phyloP scores from a whole-genome alignment of 2,888 invertebrate genomes.

The Malacosoma neustria region DNA sequence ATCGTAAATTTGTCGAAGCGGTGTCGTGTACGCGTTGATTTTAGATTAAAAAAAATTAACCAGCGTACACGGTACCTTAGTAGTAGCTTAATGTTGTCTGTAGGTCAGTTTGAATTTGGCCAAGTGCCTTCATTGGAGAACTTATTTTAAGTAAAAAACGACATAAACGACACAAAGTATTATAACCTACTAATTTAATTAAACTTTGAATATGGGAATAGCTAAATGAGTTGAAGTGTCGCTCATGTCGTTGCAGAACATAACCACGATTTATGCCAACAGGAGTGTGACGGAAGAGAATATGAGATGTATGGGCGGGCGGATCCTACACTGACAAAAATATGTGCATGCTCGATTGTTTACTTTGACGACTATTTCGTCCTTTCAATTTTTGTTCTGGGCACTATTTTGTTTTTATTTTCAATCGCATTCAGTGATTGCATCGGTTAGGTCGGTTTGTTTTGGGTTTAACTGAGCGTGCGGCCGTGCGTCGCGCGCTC shows the following conservation, averaged over 20 bases:
- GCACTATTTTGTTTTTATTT: conserved; percentile 45
- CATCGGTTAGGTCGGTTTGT: conserved; percentile 44
- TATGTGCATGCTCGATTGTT: conserved; percentile 49
- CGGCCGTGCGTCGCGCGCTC: conserved; percentile 19
- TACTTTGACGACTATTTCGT: conserved; percentile 32
- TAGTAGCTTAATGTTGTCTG: conserved; percentile 73
- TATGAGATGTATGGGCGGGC: conserved; percentile 66
- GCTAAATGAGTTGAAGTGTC: too few species aligned
- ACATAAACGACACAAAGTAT: conserved; percentile 13
- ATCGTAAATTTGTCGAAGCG: conserved; percentile 65
- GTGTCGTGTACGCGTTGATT: conserved; percentile 47
- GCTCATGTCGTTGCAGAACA: conserved; percentile 40
- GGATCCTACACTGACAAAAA: conserved; percentile 48
- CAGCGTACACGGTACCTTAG: conserved; percentile 53
- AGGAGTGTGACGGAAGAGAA: conserved; percentile 56
- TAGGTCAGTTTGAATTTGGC: conserved; percentile 53
- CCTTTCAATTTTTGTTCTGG: conserved; percentile 44
- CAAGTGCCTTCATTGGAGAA: conserved; percentile 36
- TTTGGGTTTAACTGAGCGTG: conserved; percentile 28
- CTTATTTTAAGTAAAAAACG: conserved; percentile 25
- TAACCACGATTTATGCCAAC: conserved; percentile 48
- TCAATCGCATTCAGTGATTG: conserved; percentile 74
- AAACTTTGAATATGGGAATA: too few species aligned
- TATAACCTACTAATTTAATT: too few species aligned
- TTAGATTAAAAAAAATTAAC: neutral